A percentile compares a stretch with the other conserved stretches of the same genome.
Conservation (phyloP, 2,113 vertebrate species). For the Vombatus ursinus region DNA sequence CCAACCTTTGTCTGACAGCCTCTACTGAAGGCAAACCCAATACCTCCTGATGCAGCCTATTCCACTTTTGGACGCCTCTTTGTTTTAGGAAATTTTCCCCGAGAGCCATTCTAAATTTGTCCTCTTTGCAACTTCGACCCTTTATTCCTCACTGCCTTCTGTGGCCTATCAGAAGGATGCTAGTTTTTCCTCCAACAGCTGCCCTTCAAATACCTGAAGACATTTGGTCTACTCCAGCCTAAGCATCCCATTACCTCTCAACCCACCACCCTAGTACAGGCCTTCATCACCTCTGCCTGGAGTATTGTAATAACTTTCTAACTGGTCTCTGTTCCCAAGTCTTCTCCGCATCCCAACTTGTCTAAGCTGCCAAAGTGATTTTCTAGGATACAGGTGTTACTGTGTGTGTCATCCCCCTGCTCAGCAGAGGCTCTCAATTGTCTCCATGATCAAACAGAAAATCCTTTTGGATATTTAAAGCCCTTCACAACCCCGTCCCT, state of each 20-base stretch:
- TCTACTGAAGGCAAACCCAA: neutral
- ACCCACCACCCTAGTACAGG: neutral
- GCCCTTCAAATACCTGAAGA: no score
- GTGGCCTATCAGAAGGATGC: neutral
- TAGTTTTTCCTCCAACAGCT: neutral
- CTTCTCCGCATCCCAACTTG: neutral
- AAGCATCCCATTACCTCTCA: neutral
- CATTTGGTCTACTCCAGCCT: neutral
- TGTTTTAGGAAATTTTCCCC: neutral
- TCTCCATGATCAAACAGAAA: neutral
- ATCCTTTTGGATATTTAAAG: neutral
- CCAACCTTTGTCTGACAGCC: neutral
- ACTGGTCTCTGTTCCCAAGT: neutral
- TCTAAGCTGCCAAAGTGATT: neutral
- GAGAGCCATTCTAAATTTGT: neutral
- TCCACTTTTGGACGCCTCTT: neutral
- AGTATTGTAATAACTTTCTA: neutral
- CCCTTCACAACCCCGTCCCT: neutral
- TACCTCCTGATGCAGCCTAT: neutral
- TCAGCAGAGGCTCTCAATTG: neutral
- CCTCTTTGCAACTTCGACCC: neutral
- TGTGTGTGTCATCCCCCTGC: neutral
- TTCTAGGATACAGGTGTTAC: neutral
- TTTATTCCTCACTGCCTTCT: neutral
- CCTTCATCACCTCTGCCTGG: neutral